Conservation (phyloP, 2,797 vertebrate genomes). For the Dendrocincla tyrannina region DNA sequence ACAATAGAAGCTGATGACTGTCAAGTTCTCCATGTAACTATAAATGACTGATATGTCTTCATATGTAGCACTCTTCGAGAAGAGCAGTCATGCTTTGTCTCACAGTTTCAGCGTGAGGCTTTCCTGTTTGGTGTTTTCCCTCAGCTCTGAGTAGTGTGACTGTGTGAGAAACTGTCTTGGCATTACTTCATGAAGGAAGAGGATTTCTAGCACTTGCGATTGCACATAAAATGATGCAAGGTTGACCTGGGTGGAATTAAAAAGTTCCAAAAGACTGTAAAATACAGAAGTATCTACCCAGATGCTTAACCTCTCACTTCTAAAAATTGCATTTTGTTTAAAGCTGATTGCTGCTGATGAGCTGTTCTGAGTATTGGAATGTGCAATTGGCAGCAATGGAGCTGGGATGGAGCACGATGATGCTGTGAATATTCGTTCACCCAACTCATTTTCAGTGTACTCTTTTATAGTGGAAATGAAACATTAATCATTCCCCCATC, state of each 20-base stretch:
- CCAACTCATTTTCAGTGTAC: not conserved
- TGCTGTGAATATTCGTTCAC: not conserved
- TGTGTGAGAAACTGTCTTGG: not conserved
- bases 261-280: not conserved
- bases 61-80: not conserved
- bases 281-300: not conserved
- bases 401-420: not conserved
- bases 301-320: not conserved
- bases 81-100: not conserved
- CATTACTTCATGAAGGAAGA: not conserved
- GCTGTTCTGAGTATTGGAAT: not conserved
- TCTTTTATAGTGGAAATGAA: not conserved
- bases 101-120: fast-evolving
- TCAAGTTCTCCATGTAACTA: not conserved
- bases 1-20: not conserved
- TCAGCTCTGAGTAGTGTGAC: not conserved
- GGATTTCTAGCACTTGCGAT: not conserved
- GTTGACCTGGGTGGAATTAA: not conserved
- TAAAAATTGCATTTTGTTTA: not conserved
- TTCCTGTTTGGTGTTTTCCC: not conserved
- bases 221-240: not conserved
- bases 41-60: not conserved
- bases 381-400: not conserved
- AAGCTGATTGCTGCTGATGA: not conserved
- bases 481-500: not conserved